These are phyloP conservation scores for Lampris incognitus DNA, from an alignment of 2,113 vertebrate species.

Conservation along the genomic window DNA sequence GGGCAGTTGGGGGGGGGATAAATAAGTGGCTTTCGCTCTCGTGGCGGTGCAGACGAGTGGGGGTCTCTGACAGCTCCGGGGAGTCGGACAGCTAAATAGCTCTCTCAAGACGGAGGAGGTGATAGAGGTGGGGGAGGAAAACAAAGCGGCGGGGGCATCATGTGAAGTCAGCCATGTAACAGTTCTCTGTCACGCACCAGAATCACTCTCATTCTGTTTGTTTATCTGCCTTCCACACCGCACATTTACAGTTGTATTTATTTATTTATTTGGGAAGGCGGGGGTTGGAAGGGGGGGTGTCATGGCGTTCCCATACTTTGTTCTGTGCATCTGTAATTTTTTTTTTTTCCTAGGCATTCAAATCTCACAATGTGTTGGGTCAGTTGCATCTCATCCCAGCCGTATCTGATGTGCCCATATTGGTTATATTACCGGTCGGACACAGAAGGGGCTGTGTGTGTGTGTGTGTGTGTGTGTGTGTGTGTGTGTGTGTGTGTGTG, in stretches of 20 bases:
- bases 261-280: slow-evolving; percentile 12
- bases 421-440: too few species aligned
- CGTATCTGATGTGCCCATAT: too few species aligned
- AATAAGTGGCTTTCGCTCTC: slow-evolving; percentile 64
- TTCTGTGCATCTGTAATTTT: too few species aligned
- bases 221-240: background rate
- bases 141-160: background rate
- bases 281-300: background rate
- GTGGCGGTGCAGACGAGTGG: slow-evolving; percentile 41
- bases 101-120: slow-evolving; percentile 49
- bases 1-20: slow-evolving; percentile 20
- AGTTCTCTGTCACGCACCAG: slow-evolving; percentile 40
- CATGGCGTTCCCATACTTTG: too few species aligned
- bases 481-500: slow-evolving; percentile 7
- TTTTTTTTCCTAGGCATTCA: too few species aligned
- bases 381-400: too few species aligned
- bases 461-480: background rate
- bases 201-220: slow-evolving; percentile 21
- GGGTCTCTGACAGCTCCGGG: slow-evolving; percentile 46
- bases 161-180: slow-evolving; percentile 41
- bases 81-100: slow-evolving; percentile 63
- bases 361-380: too few species aligned
- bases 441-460: too few species aligned
- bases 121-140: slow-evolving; percentile 41
- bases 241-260: slow-evolving; percentile 29